These are phyloP conservation scores for Lanius collurio DNA, from an alignment of 2,113 vertebrate species.

Conservation along the genomic window DNA sequence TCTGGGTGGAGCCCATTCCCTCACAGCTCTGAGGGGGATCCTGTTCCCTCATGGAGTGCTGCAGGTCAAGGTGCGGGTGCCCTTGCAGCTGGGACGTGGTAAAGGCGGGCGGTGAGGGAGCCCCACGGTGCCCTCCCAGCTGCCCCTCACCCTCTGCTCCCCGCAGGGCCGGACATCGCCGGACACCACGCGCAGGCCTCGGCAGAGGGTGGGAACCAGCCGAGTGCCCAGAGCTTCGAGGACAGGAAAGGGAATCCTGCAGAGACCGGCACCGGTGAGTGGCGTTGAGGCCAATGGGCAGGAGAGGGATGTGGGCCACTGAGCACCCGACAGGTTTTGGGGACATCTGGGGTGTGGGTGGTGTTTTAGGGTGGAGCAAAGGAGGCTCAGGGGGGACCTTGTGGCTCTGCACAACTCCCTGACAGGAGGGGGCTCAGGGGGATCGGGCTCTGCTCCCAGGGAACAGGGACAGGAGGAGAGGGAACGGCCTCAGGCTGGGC, in stretches of 20 bases:
- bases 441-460: not conserved
- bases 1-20: rapidly evolving
- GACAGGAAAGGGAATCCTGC: not conserved
- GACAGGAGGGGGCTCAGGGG: rapidly evolving
- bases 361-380: not conserved
- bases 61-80: not conserved
- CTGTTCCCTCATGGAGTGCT: not conserved
- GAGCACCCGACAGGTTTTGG: not conserved
- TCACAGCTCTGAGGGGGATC: not conserved
- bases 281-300: rapidly evolving
- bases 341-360: not conserved
- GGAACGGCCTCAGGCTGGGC: rapidly evolving
- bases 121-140: rapidly evolving
- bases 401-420: not conserved
- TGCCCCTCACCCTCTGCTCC: rapidly evolving
- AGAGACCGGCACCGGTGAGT: constrained; percentile 25
- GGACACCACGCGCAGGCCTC: rapidly evolving
- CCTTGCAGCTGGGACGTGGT: rapidly evolving
- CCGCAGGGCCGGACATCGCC: not conserved
- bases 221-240: not conserved
- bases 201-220: rapidly evolving
- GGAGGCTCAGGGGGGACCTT: not conserved
- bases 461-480: not conserved
- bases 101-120: rapidly evolving
- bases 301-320: rapidly evolving